Base-by-base conservation (phyloP, 2,888 invertebrate genomes). In the Drosophila engyochracea region DNA sequence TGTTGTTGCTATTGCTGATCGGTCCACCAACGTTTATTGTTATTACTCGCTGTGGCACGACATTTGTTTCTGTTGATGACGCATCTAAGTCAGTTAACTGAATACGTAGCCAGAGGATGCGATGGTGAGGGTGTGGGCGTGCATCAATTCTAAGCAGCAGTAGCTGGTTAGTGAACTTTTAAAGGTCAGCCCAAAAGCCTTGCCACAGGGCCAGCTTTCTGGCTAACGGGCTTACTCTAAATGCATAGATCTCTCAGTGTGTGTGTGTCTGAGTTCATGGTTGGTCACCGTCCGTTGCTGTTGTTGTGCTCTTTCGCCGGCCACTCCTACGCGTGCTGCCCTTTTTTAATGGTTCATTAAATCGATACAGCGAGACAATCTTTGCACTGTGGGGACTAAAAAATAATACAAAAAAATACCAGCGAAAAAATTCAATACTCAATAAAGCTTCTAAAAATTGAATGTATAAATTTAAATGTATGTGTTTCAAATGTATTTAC, bases 261-360 rank as follows among this genome's bases (percentile, higher is more conserved):
- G 31, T 47, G 31, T 70, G 30, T 59, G 57, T 52, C 52, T 35
- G 63, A 72, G 82, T 81, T 81, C 82, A 81, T 75, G 81, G 74
- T 74, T 81, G 74, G 78, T 68, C 71, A 70, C 35, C 54, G 58
- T 25, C 6, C 28, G 19, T 49, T 49, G 39, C 47, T 22, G 52
- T 58, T 28, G 44, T 14, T 53, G 37, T 37, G 37, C 59, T 41
- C 16, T 54, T 57, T 44, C 33, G 51, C 39, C 69, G 62, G 57
- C 71, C 80, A 78, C 81, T 75, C 81, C 81, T 75, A 75, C 81
- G 70, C 74, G 39, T 61, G 54, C 57, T 71, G 80, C 81, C 80
- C 80, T 81, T 76, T 70, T 71, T 65, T 51, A 69, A 76, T 69
- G 76, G 47, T 66, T 81, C 81, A 79, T 80, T 79, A 76, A 79